Evolutionary conservation across 2,797 vertebrate species (phyloP).

Genomic region (Mycteria americana): DNA sequence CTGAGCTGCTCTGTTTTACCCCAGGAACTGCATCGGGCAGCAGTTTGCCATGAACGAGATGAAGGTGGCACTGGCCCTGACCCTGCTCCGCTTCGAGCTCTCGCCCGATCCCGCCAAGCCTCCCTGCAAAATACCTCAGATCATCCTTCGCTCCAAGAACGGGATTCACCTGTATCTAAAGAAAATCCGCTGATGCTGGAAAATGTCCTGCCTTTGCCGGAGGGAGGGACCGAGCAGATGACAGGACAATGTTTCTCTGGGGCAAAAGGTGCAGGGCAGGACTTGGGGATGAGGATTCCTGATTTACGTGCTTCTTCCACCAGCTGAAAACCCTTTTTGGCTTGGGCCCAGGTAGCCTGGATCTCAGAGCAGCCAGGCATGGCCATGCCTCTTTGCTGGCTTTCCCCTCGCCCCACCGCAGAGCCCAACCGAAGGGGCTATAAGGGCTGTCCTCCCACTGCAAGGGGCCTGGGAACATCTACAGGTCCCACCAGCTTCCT

Average conservation of each 20-base stretch:
- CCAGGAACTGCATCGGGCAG: slow-evolving; percentile 88
- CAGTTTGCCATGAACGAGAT: slow-evolving; percentile 89
- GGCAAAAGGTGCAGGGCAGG: not conserved
- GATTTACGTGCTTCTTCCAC: not conserved
- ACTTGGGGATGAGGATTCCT: not conserved
- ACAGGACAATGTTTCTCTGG: rapidly evolving
- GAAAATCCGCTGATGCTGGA: slow-evolving; percentile 1
- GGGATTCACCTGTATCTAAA: slow-evolving; percentile 79
- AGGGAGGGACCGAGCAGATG: not conserved
- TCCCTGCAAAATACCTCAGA: slow-evolving; percentile 70
- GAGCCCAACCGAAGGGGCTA: not conserved
- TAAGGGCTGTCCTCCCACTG: not conserved
- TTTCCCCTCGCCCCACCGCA: not conserved
- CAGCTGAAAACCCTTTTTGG: not conserved
- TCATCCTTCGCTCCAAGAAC: slow-evolving; percentile 82
- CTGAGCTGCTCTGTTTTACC: not conserved
- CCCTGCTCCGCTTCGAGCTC: slow-evolving; percentile 79
- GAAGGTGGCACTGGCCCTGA: slow-evolving; percentile 80
- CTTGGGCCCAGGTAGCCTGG: not conserved
- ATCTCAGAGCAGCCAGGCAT: not conserved
- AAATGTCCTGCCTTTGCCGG: not conserved
- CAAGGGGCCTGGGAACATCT: not conserved
- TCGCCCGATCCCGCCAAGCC: slow-evolving; percentile 68
- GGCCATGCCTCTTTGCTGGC: not conserved
- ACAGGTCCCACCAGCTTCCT: not conserved